A percentile compares a stretch with the other conserved stretches of the same genome.
phyloP scores from a whole-genome alignment of 2,888 invertebrate species.

The Onthophagus sagittarius region DNA sequence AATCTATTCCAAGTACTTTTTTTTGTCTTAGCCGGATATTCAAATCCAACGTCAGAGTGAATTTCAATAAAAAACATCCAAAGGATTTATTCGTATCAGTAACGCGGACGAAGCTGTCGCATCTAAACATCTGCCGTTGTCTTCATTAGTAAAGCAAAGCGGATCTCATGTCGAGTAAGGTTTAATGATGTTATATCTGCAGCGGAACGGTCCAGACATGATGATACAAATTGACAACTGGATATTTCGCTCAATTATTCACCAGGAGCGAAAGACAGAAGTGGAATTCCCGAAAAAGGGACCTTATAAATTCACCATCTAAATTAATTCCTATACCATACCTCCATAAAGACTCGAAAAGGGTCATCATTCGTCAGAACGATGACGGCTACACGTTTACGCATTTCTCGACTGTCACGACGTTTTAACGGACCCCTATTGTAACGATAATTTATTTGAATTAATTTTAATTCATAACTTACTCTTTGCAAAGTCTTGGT shows the following conservation, averaged over 20 bases:
- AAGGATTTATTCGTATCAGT: neutral
- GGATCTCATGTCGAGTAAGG: slow-evolving; percentile 37
- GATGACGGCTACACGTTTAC: neutral
- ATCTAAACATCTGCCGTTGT: slow-evolving; percentile 36
- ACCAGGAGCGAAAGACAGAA: slow-evolving; percentile 13
- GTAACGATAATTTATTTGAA: neutral
- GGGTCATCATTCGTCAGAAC: neutral
- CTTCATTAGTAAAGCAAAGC: slow-evolving; percentile 41
- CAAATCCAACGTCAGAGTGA: neutral
- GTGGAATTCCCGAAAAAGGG: neutral
- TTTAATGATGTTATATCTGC: slow-evolving; percentile 42
- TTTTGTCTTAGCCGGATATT: slow-evolving; percentile 1
- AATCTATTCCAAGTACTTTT: no score
- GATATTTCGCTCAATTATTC: slow-evolving; percentile 42
- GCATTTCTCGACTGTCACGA: neutral
- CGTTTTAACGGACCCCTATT: neutral
- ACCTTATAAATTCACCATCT: neutral
- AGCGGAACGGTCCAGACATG: slow-evolving; percentile 34
- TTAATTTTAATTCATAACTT: neutral
- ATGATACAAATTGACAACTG: slow-evolving; percentile 42
- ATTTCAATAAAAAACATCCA: slow-evolving; percentile 21
- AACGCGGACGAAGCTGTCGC: slow-evolving; percentile 15
- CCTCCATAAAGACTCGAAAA: neutral
- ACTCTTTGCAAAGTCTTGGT: neutral
- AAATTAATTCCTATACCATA: neutral